Conservation (phyloP, 1,140 invertebrate genomes). For the Dendrolimus punctatus region DNA sequence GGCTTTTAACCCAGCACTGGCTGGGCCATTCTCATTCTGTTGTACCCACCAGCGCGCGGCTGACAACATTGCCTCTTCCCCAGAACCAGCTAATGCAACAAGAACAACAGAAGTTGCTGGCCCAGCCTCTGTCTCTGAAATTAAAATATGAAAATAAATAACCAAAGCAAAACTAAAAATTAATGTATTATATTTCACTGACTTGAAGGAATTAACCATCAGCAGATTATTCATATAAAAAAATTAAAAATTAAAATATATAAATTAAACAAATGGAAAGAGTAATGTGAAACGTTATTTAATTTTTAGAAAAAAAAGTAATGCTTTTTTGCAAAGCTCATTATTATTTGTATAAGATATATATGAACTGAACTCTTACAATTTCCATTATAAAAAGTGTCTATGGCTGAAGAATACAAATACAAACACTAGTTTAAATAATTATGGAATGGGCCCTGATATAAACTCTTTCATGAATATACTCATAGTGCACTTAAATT, state of each 20-base stretch:
- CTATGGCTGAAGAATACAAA: no score
- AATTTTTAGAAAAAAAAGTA: neutral
- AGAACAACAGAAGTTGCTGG: conserved; percentile 43
- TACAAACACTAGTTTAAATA: no score
- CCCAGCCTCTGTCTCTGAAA: conserved; percentile 38
- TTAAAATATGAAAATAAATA: neutral
- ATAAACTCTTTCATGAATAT: no score
- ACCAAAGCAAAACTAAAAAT: neutral
- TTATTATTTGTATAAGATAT: no score
- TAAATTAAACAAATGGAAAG: neutral
- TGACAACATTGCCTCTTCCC: conserved; percentile 26
- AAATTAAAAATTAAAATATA: neutral
- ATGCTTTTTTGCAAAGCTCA: no score
- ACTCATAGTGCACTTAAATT: no score
- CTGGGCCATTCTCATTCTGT: conserved; percentile 34
- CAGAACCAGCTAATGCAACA: conserved; percentile 33
- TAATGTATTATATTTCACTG: neutral
- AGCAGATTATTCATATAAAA: neutral
- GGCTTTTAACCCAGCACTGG: conserved; percentile 27
- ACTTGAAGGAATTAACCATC: no score
- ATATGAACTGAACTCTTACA: no score
- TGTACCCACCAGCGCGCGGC: conserved; percentile 45
- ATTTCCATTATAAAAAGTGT: no score
- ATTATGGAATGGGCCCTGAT: no score
- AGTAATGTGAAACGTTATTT: neutral